Percentiles rank a stretch among this genome's conserved stretches.
phyloP scores from a whole-genome alignment of 1,140 invertebrate genomes.

The Cydia fagiglandana region DNA sequence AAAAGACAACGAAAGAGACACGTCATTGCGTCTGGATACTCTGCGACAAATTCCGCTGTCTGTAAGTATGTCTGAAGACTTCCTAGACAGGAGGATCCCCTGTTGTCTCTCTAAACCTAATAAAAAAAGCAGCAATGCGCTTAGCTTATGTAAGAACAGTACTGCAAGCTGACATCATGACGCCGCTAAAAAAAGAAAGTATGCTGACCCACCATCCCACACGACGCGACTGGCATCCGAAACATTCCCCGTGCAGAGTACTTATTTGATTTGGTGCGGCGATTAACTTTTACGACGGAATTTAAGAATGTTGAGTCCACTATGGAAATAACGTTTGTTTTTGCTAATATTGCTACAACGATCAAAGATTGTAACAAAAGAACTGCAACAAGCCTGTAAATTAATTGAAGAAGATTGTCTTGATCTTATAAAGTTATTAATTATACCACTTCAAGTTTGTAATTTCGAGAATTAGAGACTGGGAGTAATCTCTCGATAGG shows the following conservation, averaged over 20 bases:
- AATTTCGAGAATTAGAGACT: neutral
- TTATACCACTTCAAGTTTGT: neutral
- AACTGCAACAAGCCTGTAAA: neutral
- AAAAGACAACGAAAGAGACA: neutral
- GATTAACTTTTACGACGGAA: slow-evolving; percentile 17
- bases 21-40: neutral
- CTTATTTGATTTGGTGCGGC: slow-evolving; percentile 16
- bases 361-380: neutral
- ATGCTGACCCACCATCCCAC: slow-evolving; percentile 18
- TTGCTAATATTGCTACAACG: slow-evolving; percentile 11
- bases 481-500: neutral
- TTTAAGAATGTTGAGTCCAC: neutral
- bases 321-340: slow-evolving; percentile 9
- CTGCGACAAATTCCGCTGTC: neutral
- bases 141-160: slow-evolving; percentile 14
- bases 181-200: slow-evolving; percentile 24
- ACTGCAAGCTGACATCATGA: slow-evolving; percentile 21
- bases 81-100: neutral
- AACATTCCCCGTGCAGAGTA: slow-evolving; percentile 12
- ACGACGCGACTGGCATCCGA: slow-evolving; percentile 20
- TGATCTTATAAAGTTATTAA: neutral
- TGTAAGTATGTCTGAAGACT: neutral
- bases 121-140: slow-evolving; percentile 6
- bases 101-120: slow-evolving; percentile 15
- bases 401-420: neutral